Base-by-base conservation (phyloP, 2,888 invertebrate genomes). In the Opisthograptis luteolata region DNA sequence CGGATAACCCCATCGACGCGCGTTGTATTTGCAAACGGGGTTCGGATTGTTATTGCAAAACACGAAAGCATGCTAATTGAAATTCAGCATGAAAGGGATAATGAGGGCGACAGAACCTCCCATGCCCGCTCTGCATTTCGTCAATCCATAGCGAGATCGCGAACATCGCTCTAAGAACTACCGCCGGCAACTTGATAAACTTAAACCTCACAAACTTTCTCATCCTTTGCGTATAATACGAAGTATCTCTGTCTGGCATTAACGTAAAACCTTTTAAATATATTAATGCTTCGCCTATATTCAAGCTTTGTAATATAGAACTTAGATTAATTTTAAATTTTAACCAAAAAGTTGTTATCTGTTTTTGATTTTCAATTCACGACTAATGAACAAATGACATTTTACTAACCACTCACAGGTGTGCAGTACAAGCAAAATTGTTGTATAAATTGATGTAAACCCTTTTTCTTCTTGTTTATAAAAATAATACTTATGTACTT, bases 81-180 rank as follows among this genome's bases (percentile, higher is more conserved):
- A 88, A 91, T 91, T 87, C 91, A 91, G 81, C 84, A 91, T 83
- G 83, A 77, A 88, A 89, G 88, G 91, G 91, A 90, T 91, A 90
- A 91, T 89, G 76, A 89, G 84, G 82, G 28, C 30, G 34, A 30
- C 13, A 37, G 79, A 78, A 73, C 66, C 62, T 71, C 65, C 60
- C 61, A 66, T 55, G 61, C 57, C 57, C 39, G 42, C 35, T 65
- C 68, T 70, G 62, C 76, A 67, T 72, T 75, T 79, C 79, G 80
- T 79, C 82, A 79, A 71, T 76, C 71, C 67, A 61, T 47, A 55
- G 58, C 60, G 66, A 66, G 64, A 64, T 69, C 68, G 70, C 58
- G 69, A 73, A 75, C 73, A 79, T 74, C 75, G 73, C 64, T 68
- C 72, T 66, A 68, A 69, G 56, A 58, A 71, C 72, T 70, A 67